Evolutionary conservation across 2,113 vertebrate genomes (phyloP).

Genomic region (Phoxinus phoxinus): DNA sequence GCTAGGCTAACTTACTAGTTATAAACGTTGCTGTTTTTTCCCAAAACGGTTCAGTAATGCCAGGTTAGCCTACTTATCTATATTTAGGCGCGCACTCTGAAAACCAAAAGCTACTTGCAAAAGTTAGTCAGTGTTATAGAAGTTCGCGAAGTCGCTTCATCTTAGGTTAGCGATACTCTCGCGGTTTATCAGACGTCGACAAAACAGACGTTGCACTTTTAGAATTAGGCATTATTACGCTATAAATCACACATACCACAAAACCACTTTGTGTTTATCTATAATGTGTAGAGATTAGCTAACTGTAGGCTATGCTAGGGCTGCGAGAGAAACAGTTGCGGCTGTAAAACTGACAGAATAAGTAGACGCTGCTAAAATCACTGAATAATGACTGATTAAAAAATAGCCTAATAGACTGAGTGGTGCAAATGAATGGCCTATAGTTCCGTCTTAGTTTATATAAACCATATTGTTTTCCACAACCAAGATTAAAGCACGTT

Average conservation of each 20-base stretch:
- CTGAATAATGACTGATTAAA: not conserved
- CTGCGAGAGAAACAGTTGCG: not conserved
- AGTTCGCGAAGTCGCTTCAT: not conserved
- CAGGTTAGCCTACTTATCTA: not conserved
- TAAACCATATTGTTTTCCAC: not conserved
- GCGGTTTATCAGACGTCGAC: not conserved
- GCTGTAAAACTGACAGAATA: not conserved
- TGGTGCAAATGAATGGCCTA: not conserved
- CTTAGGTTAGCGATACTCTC: too few species aligned
- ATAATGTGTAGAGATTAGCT: not conserved
- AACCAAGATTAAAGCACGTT: slow-evolving; percentile 7
- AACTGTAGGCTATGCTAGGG: not conserved
- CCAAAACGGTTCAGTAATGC: not conserved
- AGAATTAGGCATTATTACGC: too few species aligned
- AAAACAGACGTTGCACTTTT: not conserved
- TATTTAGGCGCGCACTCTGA: not conserved
- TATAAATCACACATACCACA: not conserved
- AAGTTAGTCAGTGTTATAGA: not conserved
- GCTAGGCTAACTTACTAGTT: too few species aligned
- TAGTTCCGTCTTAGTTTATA: not conserved
- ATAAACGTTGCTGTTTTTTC: not conserved
- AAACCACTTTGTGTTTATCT: not conserved
- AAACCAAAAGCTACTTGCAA: not conserved
- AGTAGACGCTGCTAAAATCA: not conserved
- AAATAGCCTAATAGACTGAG: not conserved